Percentiles rank a stretch among this genome's conserved stretches.
Evolutionary conservation across 2,888 invertebrate genomes (phyloP).

Genomic region (Steinernema hermaphroditum): DNA sequence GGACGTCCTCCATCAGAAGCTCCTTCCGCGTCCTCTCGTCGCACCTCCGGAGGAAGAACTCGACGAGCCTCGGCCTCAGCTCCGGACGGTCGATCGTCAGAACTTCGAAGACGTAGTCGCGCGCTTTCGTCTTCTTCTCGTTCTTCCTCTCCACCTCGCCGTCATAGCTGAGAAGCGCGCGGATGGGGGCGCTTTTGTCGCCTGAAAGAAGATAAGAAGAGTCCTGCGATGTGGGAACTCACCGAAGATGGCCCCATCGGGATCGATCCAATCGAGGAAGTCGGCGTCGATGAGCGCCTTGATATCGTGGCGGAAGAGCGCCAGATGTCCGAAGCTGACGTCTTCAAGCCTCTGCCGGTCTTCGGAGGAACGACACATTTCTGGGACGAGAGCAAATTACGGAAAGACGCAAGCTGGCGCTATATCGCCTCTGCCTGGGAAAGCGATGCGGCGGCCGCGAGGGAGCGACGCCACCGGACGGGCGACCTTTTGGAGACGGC

Average conservation of each 20-base stretch:
- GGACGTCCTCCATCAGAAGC: not conserved
- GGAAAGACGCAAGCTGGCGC: too few species aligned
- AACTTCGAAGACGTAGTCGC: not conserved
- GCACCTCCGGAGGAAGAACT: not conserved
- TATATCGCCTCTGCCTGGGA: too few species aligned
- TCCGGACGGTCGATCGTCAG: not conserved
- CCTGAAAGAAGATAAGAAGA: too few species aligned
- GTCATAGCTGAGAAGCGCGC: not conserved
- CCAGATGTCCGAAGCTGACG: not conserved
- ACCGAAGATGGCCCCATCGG: not conserved
- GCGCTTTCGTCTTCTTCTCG: not conserved
- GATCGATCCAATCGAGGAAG: constrained; percentile 3
- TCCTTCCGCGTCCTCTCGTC: not conserved
- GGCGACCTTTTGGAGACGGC: too few species aligned
- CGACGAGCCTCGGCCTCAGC: not conserved
- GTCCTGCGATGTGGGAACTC: too few species aligned
- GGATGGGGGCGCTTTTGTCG: too few species aligned
- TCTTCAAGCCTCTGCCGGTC: not conserved
- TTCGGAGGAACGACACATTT: too few species aligned
- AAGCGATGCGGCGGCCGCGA: too few species aligned
- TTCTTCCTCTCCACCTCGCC: not conserved
- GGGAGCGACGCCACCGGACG: too few species aligned
- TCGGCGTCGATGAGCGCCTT: not conserved
- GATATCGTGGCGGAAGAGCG: constrained; percentile 5
- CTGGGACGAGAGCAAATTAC: too few species aligned